A percentile compares a stretch with the other conserved stretches of the same genome.
Evolutionary conservation across 1,140 invertebrate species (phyloP).

Genomic region (Brachionus angularis): DNA sequence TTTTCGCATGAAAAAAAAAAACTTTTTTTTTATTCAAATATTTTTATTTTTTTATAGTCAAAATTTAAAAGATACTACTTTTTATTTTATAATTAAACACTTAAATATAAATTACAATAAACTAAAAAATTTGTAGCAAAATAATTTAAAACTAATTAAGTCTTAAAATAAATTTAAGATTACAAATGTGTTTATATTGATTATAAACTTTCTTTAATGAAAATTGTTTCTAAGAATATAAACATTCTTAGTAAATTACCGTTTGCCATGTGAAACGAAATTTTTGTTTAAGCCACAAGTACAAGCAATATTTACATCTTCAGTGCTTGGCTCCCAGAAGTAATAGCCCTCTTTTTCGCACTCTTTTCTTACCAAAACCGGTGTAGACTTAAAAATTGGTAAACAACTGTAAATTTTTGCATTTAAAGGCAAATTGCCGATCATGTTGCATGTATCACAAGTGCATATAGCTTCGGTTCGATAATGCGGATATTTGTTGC

Average conservation of each 20-base stretch:
- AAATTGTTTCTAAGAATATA: too few relatives aligned
- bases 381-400: constrained; percentile 5
- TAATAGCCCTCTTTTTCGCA: constrained; percentile 25
- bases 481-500: neutral
- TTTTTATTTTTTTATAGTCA: neutral
- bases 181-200: too few relatives aligned
- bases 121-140: too few relatives aligned
- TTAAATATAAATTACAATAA: too few relatives aligned
- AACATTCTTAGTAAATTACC: too few relatives aligned
- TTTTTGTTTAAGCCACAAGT: constrained; percentile 13
- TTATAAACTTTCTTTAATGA: too few relatives aligned
- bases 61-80: neutral
- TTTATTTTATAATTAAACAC: neutral
- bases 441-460: constrained; percentile 8
- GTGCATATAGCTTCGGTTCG: constrained; percentile 2
- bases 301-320: constrained; percentile 15
- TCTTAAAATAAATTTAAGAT: too few relatives aligned
- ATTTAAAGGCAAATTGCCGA: neutral
- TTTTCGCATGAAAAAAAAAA: neutral
- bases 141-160: too few relatives aligned
- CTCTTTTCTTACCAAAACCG: constrained; percentile 22
- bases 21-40: too few relatives aligned
- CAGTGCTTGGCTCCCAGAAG: constrained; percentile 5
- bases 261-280: constrained; percentile 31
- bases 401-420: constrained; percentile 12